These are phyloP conservation scores for Agrilus planipennis DNA, from an alignment of 1,140 invertebrate genomes.

Conservation along the genomic window DNA sequence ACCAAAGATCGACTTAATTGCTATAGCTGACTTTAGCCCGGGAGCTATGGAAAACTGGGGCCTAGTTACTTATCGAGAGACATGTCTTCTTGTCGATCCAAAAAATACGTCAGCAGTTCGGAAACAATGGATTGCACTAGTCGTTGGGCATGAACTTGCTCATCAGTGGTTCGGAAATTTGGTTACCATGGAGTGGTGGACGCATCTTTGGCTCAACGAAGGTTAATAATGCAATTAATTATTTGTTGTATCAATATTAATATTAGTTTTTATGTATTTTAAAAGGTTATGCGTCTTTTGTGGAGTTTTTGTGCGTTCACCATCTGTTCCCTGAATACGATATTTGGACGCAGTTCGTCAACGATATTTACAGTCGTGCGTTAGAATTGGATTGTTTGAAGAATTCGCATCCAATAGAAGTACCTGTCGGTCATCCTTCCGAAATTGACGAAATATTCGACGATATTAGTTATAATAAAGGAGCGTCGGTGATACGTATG, in stretches of 20 bases:
- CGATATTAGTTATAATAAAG: constrained; percentile 86
- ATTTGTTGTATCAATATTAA: too few relatives aligned
- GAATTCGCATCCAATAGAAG: constrained; percentile 86
- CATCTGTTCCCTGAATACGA: constrained; percentile 84
- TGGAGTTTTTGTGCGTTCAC: constrained; percentile 78
- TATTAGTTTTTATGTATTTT: too few relatives aligned
- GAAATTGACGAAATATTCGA: constrained; percentile 95
- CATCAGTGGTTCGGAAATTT: constrained; percentile 86
- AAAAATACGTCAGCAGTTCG: constrained; percentile 70
- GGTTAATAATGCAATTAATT: too few relatives aligned
- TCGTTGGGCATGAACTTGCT: constrained; percentile 79
- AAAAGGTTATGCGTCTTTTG: constrained; percentile 82
- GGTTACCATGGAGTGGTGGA: constrained; percentile 88
- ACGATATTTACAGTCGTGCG: constrained; percentile 68
- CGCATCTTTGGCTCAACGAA: constrained; percentile 82
- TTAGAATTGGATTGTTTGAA: constrained; percentile 80
- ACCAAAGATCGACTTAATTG: constrained; percentile 92
- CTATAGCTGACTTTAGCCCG: constrained; percentile 82
- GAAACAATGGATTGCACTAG: constrained; percentile 78
- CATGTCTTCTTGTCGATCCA: constrained; percentile 70
- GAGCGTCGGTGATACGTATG: constrained; percentile 91
- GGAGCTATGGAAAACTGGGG: constrained; percentile 99
- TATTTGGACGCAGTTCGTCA: constrained; percentile 88
- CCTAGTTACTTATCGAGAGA: constrained; percentile 69
- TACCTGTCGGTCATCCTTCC: constrained; percentile 75